Evolutionary conservation across 1,140 invertebrate species (phyloP), one percentile per base, ranked within the genome.

Genomic region (Trinorchestia longiramus): DNA sequence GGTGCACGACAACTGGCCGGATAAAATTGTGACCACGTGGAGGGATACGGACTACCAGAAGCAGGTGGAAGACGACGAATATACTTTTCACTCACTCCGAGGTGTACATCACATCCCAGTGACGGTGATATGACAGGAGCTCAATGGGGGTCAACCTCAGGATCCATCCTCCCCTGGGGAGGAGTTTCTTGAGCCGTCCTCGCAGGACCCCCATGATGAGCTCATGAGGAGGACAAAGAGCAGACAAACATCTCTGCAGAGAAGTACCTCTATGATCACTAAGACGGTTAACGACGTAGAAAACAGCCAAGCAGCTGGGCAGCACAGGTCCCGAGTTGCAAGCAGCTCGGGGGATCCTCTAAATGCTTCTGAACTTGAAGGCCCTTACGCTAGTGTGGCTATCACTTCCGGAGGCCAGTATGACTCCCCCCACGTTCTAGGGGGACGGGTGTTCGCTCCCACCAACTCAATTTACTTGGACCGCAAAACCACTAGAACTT

Each of bases 71-170:
- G 96, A 96, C 57, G 96, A 96, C 62, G 96, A 96, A 47, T 96
- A 96, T 91, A 96, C 96, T 17, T 96, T 96, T 91, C 96, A 96
- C 42, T 96, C 96, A 15, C 95, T 96, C 42, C 87, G 96, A 44
- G 96, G 96, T 47, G 94, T 96, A 42, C 96, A 96, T 47, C 96
- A 96, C 95, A 96, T 96, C 90, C 96, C 96, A 8, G 96, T 96
- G 0, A 96, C 96, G 36, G 96, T 96, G 95, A 96, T 96, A 92
- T 96, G 96, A 96, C 96, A 96, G 96, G 96, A 96, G 96, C 96
- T 96, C 96, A 96, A 95, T 96, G 96, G 96, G 96, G 96, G 96
- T 94, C 96, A 96, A 43, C 96, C 96, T 43, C 43, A 45, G 43
- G 87, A 87, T 11, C 87, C 90, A 43, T 95, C 95, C 62, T 96